phyloP scores from a whole-genome alignment of 2,888 invertebrate genomes.

The Syrphus vitripennis region DNA sequence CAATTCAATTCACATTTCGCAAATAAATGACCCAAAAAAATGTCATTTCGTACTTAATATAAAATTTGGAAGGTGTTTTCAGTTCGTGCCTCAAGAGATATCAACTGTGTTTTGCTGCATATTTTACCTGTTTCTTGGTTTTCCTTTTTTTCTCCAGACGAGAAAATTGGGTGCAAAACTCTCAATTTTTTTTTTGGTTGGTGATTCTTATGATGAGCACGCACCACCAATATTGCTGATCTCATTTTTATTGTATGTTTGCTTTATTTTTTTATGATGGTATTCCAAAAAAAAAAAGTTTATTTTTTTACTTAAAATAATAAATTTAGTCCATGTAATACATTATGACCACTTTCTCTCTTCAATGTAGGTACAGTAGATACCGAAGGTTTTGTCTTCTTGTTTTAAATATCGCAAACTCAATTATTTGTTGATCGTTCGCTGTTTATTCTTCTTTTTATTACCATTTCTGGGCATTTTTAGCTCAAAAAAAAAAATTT shows the following conservation, averaged over 20 bases:
- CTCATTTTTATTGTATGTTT: slow-evolving; percentile 23
- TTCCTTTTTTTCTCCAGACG: not conserved
- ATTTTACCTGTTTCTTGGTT: not conserved
- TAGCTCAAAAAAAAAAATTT: slow-evolving; percentile 3
- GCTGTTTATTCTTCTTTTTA: slow-evolving; percentile 3
- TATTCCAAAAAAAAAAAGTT: not conserved
- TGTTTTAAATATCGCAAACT: not conserved
- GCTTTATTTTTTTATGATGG: not conserved
- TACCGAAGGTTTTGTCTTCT: slow-evolving; percentile 13
- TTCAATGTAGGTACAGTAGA: not conserved
- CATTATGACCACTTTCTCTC: slow-evolving; percentile 58
- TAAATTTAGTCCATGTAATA: slow-evolving; percentile 54
- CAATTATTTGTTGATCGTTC: slow-evolving; percentile 5
- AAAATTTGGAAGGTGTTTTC: not conserved
- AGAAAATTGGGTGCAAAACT: not conserved
- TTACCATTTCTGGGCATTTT: slow-evolving; percentile 2
- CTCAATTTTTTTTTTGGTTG: not conserved
- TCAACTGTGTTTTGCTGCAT: not conserved
- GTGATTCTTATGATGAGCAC: slow-evolving; percentile 22
- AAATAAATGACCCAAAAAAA: slow-evolving; percentile 19
- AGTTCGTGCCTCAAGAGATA: not conserved
- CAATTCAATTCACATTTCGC: not conserved
- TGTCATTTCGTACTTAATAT: not conserved
- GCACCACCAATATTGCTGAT: slow-evolving; percentile 12
- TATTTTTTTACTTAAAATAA: not conserved